Base-by-base conservation (phyloP, 1,140 invertebrate species). In the Drosophila pandora region DNA sequence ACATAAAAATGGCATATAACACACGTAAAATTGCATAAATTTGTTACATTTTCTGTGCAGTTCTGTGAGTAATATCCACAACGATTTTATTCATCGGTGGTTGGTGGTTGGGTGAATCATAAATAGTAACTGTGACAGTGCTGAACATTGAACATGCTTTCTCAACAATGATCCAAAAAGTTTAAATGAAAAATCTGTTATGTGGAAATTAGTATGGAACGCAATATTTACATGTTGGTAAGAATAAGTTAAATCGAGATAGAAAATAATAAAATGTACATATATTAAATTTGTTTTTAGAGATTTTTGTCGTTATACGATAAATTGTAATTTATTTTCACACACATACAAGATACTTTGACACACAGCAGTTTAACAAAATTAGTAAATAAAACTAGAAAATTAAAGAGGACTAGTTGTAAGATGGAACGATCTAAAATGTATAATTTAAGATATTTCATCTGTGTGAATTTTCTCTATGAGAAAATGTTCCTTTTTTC, bases 281-380 rank as follows among this genome's bases (percentile, higher is more conserved):
- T 49, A 59, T 64, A 65, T 48, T 60, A 34, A 68, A 67, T 64
- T 80, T 58, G 32, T 64, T 72, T 57, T 69, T 68, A 32, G 17
- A 34, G 50, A 61, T 76, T 50, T 34, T 43, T 59, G 21, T 59
- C 53, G 45, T 47, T 64, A 65, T 74, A 64, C 74, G 43, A 72
- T 59, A 63, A 68, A 64, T 69, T 56, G 56, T 75, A 87, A 88
- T 87, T 87, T 79, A 67, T 87, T 81, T 91, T 89, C 90, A 91
- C 90, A 91, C 90, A 91, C 90, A 91, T 91, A 91, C 90, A 91
- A 91, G 90, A 91, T 91, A 91, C 90, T 91, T 91, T 91, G 90
- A 90, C 84, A 90, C 85, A 88, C 84, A 68, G 79, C 63, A 88
- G 49, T 73, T 32, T 57, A 71, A 71, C 37, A 70, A 77, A 77